Percentiles rank a stretch among this genome's conserved stretches.
These are phyloP conservation scores for Bombus vancouverensis DNA, from an alignment of 1,140 invertebrate genomes.

Conservation along the genomic window DNA sequence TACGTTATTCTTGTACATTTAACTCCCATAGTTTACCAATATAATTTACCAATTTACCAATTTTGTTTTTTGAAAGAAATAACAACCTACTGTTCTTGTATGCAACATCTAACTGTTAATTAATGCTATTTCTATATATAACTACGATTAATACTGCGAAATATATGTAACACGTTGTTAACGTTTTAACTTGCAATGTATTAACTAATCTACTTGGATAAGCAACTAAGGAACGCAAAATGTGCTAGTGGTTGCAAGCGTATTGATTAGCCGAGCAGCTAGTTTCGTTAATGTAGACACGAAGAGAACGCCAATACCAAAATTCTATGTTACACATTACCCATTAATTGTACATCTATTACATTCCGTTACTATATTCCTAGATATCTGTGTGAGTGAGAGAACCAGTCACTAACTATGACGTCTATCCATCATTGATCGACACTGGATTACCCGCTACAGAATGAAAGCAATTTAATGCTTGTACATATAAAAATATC, in stretches of 20 bases:
- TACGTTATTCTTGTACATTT: too few relatives aligned
- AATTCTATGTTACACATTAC: constrained; percentile 57
- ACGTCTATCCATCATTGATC: constrained; percentile 56
- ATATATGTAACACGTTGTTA: neutral
- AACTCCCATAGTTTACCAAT: too few relatives aligned
- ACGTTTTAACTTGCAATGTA: neutral
- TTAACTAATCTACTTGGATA: constrained; percentile 11
- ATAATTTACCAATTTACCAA: too few relatives aligned
- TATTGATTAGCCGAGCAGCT: constrained; percentile 53
- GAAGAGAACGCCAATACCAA: constrained; percentile 47
- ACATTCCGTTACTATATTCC: constrained; percentile 63
- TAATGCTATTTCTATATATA: too few relatives aligned
- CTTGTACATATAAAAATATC: neutral
- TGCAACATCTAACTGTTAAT: too few relatives aligned
- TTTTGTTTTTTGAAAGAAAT: too few relatives aligned
- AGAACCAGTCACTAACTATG: constrained; percentile 33
- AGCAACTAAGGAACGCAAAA: constrained; percentile 41
- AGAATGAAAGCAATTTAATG: neutral
- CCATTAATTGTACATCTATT: constrained; percentile 54
- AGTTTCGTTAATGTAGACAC: constrained; percentile 62
- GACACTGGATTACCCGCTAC: constrained; percentile 25
- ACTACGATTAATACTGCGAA: too few relatives aligned
- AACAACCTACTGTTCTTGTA: too few relatives aligned
- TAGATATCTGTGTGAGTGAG: constrained; percentile 43
- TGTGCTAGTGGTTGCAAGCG: constrained; percentile 42